Base-by-base conservation (phyloP, 1,140 invertebrate species). In the Hesperophylax magnus region DNA sequence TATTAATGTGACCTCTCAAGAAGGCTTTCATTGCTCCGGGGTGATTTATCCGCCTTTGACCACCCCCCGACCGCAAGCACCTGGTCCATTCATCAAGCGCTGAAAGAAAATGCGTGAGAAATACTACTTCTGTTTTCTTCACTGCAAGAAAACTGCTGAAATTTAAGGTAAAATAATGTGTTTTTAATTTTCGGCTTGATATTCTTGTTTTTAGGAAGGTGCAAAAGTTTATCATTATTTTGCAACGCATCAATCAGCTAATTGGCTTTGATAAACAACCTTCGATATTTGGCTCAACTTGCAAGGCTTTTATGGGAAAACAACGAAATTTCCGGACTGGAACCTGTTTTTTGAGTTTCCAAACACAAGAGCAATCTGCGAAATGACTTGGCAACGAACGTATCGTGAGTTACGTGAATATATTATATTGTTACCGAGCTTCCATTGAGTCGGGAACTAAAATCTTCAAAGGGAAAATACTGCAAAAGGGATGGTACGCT, bases 351-450 rank as follows among this genome's bases (percentile, higher is more conserved):
- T 22, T 14, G 0, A 67, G 31, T 27, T 67, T 67, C 7, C n/a
- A 56, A 39, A 58, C 18, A 47, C 9, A 31, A 52, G 27, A 77
- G 58, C 75, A 77, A 77, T 77, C 75, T 77, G 20, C 31, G 61
- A 77, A 77, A 61, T 77, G 75, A 63, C 54, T 77, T 77, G 54
- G 75, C 75, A 77, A 18, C 75, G 58, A 47, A 14, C 11, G 11
- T 61, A 77, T 60, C 75, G 17, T n/a, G 31, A 17, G 27, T n/a
- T 61, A 34, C 63, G 63, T 67, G 63, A 67, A 34, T 34, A 2
- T 14, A 34, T 67, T 67, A 67, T 67, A 24, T 47, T 67, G 63
- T 67, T 67, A n/a, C n/a, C 14, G 17, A 31, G 17, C 20, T 31
- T 67, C 27, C 5, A n/a, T 17, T 17, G 63, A 15, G 63, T 7